Evolutionary conservation across 1,140 invertebrate species (phyloP).

Genomic region (Drosophila auraria): DNA sequence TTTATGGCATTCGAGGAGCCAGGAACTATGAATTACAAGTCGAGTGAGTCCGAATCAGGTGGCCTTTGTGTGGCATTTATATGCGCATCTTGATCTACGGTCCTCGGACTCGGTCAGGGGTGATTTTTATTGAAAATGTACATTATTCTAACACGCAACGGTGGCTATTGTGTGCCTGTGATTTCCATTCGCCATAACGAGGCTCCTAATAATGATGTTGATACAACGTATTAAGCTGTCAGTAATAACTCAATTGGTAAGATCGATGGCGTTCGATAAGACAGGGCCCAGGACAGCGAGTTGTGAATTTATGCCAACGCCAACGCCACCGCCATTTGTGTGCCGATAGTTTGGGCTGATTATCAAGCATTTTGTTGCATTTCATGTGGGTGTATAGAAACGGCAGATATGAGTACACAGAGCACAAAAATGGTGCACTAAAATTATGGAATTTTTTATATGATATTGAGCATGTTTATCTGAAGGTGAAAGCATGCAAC

Average conservation of each 20-base stretch:
- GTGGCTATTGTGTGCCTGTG: constrained; percentile 65
- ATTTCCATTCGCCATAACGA: constrained; percentile 59
- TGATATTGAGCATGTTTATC: background rate
- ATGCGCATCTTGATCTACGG: constrained; percentile 24
- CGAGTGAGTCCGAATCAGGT: constrained; percentile 68
- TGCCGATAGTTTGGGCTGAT: constrained; percentile 22
- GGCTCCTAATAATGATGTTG: constrained; percentile 37
- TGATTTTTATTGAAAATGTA: constrained; percentile 62
- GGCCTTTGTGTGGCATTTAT: constrained; percentile 11
- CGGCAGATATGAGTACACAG: background rate
- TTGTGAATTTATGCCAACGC: constrained; percentile 50
- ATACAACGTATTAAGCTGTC: constrained; percentile 72
- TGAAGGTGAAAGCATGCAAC: background rate
- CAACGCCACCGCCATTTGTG: constrained; percentile 5
- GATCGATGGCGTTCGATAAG: constrained; percentile 68
- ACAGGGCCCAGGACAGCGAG: background rate
- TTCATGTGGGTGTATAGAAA: constrained; percentile 26
- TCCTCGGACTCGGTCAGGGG: constrained; percentile 9
- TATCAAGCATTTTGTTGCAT: constrained; percentile 43
- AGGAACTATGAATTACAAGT: constrained; percentile 70
- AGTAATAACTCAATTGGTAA: constrained; percentile 75
- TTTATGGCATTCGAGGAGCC: constrained; percentile 66
- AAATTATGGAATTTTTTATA: background rate
- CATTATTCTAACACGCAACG: constrained; percentile 69
- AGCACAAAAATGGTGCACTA: background rate